Conservation (phyloP, 2,888 invertebrate species). For the Pyrgus malvae region DNA sequence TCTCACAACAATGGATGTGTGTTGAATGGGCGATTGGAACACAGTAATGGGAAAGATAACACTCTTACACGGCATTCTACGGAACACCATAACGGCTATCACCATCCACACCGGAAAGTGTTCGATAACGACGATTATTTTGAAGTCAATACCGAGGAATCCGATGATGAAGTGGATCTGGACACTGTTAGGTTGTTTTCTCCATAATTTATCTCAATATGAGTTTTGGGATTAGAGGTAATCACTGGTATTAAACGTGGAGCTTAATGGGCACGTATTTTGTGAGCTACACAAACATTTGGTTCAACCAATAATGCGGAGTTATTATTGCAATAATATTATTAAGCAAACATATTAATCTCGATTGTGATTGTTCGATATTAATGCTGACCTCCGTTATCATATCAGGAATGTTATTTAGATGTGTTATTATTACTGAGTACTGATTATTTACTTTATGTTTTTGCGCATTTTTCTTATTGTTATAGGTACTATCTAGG, state of each 20-base stretch:
- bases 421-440: no score
- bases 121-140: constrained; percentile 47
- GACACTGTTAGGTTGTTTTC: constrained; percentile 55
- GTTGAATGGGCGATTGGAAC: constrained; percentile 15
- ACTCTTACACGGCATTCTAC: constrained; percentile 33
- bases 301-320: no score
- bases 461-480: no score
- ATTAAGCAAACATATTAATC: no score
- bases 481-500: no score
- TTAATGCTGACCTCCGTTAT: background rate
- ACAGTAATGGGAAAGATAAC: constrained; percentile 45
- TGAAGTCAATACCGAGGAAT: constrained; percentile 31
- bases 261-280: no score
- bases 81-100: constrained; percentile 42
- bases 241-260: no score
- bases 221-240: no score
- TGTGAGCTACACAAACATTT: no score
- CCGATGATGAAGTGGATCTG: constrained; percentile 38
- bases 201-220: background rate
- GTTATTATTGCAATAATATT: no score
- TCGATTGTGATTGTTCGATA: no score
- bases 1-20: constrained; percentile 19
- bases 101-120: constrained; percentile 52
- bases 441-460: no score
- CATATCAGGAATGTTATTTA: background rate